These are phyloP conservation scores for Pseudopodoces humilis DNA, from an alignment of 2,113 vertebrate species.

Conservation along the genomic window DNA sequence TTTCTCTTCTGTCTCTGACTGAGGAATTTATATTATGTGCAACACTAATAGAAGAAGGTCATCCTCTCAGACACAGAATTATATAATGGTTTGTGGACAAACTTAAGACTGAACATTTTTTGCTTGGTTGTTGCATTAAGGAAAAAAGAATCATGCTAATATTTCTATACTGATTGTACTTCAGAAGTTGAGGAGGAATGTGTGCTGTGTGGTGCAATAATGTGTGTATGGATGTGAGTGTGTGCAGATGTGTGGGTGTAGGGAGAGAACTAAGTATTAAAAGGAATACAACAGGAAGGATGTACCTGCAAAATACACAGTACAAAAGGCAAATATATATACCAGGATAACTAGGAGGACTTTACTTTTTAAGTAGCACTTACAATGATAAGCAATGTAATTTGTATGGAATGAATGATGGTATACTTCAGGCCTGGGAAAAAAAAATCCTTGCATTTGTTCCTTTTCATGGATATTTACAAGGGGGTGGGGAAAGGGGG, in stretches of 20 bases:
- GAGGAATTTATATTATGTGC: background rate
- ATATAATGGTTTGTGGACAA: background rate
- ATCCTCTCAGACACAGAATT: background rate
- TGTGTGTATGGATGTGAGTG: no score
- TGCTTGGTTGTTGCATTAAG: background rate
- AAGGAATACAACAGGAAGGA: background rate
- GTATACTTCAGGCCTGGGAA: background rate
- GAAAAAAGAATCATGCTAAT: background rate
- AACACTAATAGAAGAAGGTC: background rate
- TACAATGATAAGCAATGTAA: background rate
- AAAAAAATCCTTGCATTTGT: background rate
- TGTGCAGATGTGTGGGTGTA: background rate
- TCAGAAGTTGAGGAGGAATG: background rate
- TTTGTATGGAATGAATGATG: background rate
- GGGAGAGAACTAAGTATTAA: background rate
- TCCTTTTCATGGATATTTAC: background rate
- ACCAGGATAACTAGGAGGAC: background rate
- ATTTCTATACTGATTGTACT: background rate
- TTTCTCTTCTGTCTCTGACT: background rate
- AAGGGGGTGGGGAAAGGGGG: accelerated
- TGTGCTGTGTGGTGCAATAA: background rate
- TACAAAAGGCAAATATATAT: background rate
- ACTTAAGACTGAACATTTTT: background rate
- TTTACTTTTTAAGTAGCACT: background rate
- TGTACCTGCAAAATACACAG: background rate